Conservation (phyloP, 1,140 invertebrate genomes). For the Drosophila pandora region DNA sequence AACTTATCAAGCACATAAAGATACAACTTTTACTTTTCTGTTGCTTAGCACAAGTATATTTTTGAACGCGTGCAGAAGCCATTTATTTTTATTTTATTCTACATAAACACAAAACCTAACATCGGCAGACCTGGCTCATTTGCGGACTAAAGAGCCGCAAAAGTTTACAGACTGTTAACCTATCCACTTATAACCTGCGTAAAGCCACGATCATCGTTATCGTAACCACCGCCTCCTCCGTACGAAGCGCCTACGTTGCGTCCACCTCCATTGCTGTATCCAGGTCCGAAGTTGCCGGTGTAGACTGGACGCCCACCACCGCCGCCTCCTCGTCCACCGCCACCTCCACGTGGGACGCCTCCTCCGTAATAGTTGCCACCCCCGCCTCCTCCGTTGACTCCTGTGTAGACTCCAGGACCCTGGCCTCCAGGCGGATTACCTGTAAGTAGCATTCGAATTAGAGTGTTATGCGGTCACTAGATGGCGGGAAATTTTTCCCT, state of each 20-base stretch:
- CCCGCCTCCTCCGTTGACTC: constrained; percentile 16
- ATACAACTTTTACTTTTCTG: not conserved
- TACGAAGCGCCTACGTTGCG: constrained; percentile 12
- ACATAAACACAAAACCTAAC: constrained; percentile 18
- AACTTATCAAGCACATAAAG: not conserved
- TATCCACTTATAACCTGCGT: constrained; percentile 63
- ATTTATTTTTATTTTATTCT: constrained; percentile 25
- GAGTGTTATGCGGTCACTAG: constrained; percentile 16
- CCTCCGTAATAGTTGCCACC: constrained; percentile 37
- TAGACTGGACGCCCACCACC: constrained; percentile 56
- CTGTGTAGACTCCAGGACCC: constrained; percentile 60
- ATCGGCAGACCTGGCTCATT: constrained; percentile 14
- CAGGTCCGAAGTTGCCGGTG: constrained; percentile 64
- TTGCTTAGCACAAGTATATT: not conserved
- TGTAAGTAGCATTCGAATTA: constrained; percentile 35
- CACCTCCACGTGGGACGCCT: constrained; percentile 21
- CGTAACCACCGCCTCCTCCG: constrained; percentile 28
- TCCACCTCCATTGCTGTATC: constrained; percentile 41
- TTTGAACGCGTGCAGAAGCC: not conserved
- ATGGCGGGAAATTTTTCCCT: not conserved
- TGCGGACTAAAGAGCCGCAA: not conserved
- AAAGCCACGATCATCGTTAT: constrained; percentile 45
- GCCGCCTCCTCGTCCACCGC: constrained; percentile 15
- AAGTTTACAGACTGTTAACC: constrained; percentile 24
- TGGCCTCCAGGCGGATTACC: constrained; percentile 71